These are phyloP conservation scores for Nomada fabriciana DNA, from an alignment of 2,888 invertebrate genomes.

Conservation along the genomic window DNA sequence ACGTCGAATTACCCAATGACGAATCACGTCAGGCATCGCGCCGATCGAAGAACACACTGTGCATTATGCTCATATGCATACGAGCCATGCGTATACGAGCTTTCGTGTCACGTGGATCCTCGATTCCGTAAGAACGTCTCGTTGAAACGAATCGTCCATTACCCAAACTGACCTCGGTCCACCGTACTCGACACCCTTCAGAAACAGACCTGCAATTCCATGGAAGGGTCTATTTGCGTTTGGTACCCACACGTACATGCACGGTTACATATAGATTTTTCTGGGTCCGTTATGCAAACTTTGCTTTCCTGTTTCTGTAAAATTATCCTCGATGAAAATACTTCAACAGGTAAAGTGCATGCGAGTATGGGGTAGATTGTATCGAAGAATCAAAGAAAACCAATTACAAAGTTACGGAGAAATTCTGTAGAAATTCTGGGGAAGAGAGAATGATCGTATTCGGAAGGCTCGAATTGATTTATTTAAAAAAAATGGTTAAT, in stretches of 20 bases:
- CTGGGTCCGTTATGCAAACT: too few species aligned
- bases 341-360: too few species aligned
- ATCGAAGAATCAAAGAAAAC: too few species aligned
- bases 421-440: neutral
- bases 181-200: conserved; percentile 23
- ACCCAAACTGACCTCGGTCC: conserved; percentile 16
- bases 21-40: conserved; percentile 71
- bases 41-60: conserved; percentile 68
- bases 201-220: neutral
- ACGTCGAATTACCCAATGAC: conserved; percentile 56
- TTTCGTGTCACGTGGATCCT: conserved; percentile 71
- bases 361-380: too few species aligned
- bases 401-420: too few species aligned
- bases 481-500: neutral
- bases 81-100: conserved; percentile 69
- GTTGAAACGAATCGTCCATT: neutral
- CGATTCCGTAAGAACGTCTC: conserved; percentile 47
- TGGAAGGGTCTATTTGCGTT: too few species aligned
- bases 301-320: too few species aligned
- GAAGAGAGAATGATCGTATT: neutral
- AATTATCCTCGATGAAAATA: too few species aligned
- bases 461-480: neutral
- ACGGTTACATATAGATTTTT: too few species aligned
- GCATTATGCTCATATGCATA: conserved; percentile 79
- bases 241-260: too few species aligned